Conservation (phyloP, 2,113 vertebrate species). For the Lepus americanus region DNA sequence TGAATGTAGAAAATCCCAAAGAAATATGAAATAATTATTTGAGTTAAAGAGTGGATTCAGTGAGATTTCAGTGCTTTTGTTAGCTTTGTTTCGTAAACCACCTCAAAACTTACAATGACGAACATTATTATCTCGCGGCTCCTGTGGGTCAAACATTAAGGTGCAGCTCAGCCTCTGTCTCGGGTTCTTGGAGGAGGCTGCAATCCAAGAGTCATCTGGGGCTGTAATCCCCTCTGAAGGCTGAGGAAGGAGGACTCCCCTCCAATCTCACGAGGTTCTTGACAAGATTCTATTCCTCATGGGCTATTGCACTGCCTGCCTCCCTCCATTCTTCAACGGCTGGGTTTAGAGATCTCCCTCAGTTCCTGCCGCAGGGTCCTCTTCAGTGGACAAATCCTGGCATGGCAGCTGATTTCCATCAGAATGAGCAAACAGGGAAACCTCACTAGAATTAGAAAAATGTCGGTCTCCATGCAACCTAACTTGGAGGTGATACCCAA, state of each 20-base stretch:
- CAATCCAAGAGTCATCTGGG: background rate
- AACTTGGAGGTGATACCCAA: background rate
- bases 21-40: background rate
- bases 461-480: background rate
- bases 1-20: background rate
- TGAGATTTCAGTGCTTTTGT: background rate
- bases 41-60: background rate
- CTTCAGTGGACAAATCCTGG: background rate
- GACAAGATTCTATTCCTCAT: background rate
- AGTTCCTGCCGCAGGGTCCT: background rate
- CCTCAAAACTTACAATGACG: background rate
- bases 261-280: background rate
- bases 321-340: background rate
- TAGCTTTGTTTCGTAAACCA: background rate
- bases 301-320: background rate
- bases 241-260: background rate
- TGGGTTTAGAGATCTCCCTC: background rate
- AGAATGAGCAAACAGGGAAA: background rate
- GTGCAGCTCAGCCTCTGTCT: background rate
- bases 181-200: background rate
- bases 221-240: background rate
- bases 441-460: background rate
- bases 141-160: background rate
- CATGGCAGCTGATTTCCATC: background rate
- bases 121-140: background rate